phyloP scores from a whole-genome alignment of 2,797 vertebrate species.

The Microctenopoma lineatum region DNA sequence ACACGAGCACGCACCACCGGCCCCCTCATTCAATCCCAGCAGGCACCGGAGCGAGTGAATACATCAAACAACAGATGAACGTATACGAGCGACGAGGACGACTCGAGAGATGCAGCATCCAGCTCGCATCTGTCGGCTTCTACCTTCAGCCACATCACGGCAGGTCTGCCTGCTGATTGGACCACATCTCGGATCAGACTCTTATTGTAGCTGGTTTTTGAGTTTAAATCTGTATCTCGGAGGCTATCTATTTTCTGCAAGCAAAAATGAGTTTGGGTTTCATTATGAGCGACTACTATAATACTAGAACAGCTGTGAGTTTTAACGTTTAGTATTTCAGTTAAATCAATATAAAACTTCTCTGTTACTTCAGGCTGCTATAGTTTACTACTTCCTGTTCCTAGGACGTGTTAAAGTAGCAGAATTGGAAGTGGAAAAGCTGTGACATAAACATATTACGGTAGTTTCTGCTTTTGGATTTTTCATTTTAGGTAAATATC shows the following conservation, averaged over 20 bases:
- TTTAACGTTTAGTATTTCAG: background rate
- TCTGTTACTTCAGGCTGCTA: too few relatives aligned
- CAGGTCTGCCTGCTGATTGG: slow-evolving; percentile 24
- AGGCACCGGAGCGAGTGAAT: slow-evolving; percentile 70
- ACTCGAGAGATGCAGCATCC: slow-evolving; percentile 62
- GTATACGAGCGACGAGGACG: slow-evolving; percentile 62
- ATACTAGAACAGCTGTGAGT: background rate
- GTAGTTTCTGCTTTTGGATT: too few relatives aligned
- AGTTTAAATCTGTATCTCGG: background rate
- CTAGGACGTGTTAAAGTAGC: background rate
- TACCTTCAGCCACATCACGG: slow-evolving; percentile 37
- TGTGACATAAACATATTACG: too few relatives aligned
- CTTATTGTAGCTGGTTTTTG: background rate
- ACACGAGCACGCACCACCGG: background rate
- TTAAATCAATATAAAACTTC: too few relatives aligned
- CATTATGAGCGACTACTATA: background rate
- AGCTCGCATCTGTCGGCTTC: slow-evolving; percentile 66
- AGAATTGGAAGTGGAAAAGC: background rate
- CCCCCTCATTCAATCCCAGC: slow-evolving; percentile 59
- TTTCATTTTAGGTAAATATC: background rate
- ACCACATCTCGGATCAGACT: background rate
- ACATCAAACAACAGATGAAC: slow-evolving; percentile 79
- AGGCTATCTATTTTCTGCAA: background rate
- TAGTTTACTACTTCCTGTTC: background rate
- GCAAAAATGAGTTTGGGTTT: background rate